Evolutionary conservation across 2,113 vertebrate species (phyloP), one percentile per base, ranked within the genome.

Genomic region (Leucoraja erinaceus): DNA sequence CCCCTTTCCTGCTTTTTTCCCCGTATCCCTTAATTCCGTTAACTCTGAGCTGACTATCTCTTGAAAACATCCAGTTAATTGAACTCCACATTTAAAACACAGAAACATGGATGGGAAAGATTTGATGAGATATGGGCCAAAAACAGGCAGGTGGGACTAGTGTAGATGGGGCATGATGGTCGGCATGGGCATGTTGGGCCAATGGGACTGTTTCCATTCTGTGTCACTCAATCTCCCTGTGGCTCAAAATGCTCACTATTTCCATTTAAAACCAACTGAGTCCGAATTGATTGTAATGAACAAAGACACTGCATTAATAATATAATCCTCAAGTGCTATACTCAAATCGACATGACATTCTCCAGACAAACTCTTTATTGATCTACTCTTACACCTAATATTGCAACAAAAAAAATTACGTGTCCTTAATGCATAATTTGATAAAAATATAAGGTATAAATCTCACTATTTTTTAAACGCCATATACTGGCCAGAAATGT

Each of bases 251-350:
- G 83, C 33, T 63, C 83, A 63, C 28, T 86, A 59, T 63, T 63
- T 31, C 83, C 16, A 63, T 86, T 86, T 86, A 63, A 86, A 86
- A 86, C 63, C 10, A 86, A 31, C 56, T 86, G 56, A 86, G 28
- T 61, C 59, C 56, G 63, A 86, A 86, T 63, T 63, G 83, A 84
- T 59, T 84, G 54, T 84, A 84, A 84, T 84, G 81, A 86, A 86
- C 25, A 61, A 31, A 63, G 83, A 63, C 56, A 63, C 63, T 28
- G 18, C 83, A 86, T 86, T 86, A 61, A 86, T 86, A 63, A 86
- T 63, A 86, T 63, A 86, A 63, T 86, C 83, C 56, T 86, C 59
- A 6, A 61, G 12, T 86, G 83, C 83, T 18, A 86, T 0, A 63
- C 59, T 86, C 59, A 86, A 63, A 86, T 63, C 28, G 11, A 86